Percentiles rank a stretch among this genome's conserved stretches.
Conservation (phyloP, 1,140 invertebrate species). For the Sitophilus oryzae region DNA sequence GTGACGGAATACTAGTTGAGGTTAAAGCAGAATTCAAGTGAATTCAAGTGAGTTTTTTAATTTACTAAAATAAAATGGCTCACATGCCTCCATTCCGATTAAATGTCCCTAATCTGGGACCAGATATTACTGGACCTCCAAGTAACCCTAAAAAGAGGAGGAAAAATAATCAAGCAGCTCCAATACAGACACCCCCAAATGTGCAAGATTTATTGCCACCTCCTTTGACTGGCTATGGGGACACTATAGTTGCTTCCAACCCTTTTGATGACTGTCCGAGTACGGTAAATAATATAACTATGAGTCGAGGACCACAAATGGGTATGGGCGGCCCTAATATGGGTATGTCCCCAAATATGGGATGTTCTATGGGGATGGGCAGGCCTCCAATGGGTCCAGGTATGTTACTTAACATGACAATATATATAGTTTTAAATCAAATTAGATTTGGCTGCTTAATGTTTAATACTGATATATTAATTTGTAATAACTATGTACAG, state of each 20-base stretch:
- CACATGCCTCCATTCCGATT: slow-evolving; percentile 64
- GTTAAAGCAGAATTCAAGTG: slow-evolving; percentile 18
- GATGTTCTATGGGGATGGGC: slow-evolving; percentile 54
- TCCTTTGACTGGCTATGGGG: slow-evolving; percentile 78
- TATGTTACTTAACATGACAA: too few species aligned
- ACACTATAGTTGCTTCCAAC: slow-evolving; percentile 90
- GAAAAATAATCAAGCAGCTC: slow-evolving; percentile 55
- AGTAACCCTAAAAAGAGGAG: slow-evolving; percentile 63
- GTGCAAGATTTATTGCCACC: slow-evolving; percentile 76
- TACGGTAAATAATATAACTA: slow-evolving; percentile 56
- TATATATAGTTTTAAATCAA: too few species aligned
- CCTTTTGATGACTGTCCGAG: slow-evolving; percentile 90
- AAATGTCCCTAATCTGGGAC: slow-evolving; percentile 56
- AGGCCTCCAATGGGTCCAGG: slow-evolving; percentile 47
- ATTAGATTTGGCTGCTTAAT: too few species aligned
- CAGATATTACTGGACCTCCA: slow-evolving; percentile 55
- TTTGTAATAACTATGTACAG: too few species aligned
- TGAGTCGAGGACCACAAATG: slow-evolving; percentile 50
- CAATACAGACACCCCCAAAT: slow-evolving; percentile 53
- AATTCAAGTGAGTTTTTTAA: slow-evolving; percentile 15
- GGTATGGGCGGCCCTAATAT: slow-evolving; percentile 42
- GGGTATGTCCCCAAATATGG: slow-evolving; percentile 36
- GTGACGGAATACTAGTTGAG: slow-evolving; percentile 15
- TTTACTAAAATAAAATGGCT: slow-evolving; percentile 49
- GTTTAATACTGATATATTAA: too few species aligned